phyloP scores from a whole-genome alignment of 2,888 invertebrate genomes.

The Sesia bembeciformis region DNA sequence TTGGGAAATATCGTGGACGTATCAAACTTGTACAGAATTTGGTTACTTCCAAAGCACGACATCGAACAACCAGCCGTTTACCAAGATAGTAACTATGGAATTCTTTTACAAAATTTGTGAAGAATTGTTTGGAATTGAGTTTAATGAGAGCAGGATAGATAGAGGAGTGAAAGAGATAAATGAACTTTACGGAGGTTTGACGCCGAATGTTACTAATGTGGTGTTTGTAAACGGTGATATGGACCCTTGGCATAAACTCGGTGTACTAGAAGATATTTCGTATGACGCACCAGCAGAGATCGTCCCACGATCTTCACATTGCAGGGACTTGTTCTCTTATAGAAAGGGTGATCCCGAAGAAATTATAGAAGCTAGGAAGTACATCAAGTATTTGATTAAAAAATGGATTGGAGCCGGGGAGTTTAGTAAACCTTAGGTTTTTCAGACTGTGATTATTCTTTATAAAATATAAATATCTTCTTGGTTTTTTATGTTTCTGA shows the following conservation, averaged over 20 bases:
- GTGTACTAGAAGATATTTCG: conserved; percentile 58
- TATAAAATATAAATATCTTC: too few relatives aligned
- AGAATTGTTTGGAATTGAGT: conserved; percentile 50
- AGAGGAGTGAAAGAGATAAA: conserved; percentile 53
- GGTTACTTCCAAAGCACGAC: conserved; percentile 81
- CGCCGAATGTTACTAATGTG: conserved; percentile 66
- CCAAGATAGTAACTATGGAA: conserved; percentile 50
- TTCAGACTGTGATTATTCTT: too few relatives aligned
- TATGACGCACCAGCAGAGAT: conserved; percentile 47
- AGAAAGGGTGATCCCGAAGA: conserved; percentile 35
- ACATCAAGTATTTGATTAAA: conserved; percentile 47
- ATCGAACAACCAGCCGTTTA: conserved; percentile 74
- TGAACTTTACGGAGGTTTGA: conserved; percentile 56
- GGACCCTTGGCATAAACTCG: conserved; percentile 75
- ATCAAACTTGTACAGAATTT: conserved; percentile 86
- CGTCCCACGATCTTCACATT: conserved; percentile 44
- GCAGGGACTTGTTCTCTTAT: conserved; percentile 43
- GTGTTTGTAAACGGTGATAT: conserved; percentile 75
- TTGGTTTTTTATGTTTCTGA: too few relatives aligned
- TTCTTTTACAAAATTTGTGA: conserved; percentile 52
- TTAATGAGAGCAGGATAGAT: conserved; percentile 40
- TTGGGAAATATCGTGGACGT: conserved; percentile 71
- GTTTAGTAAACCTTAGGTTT: conserved; percentile 3
- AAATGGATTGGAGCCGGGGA: conserved; percentile 46
- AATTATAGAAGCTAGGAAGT: conserved; percentile 39